phyloP scores from a whole-genome alignment of 2,797 vertebrate genomes.

The Martes flavigula region DNA sequence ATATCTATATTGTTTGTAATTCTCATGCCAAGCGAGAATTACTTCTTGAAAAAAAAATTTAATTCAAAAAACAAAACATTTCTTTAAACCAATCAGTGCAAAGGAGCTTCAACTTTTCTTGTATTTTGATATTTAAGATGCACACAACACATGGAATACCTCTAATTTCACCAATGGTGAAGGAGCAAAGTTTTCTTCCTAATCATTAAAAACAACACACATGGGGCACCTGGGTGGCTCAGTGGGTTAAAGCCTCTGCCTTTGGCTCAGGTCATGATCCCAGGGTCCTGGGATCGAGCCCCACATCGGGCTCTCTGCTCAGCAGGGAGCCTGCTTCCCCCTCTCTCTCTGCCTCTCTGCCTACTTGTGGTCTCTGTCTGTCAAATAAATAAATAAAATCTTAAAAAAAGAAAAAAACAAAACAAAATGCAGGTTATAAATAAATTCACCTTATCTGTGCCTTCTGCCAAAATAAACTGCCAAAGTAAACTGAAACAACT shows the following conservation, averaged over 20 bases:
- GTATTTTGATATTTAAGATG: not conserved
- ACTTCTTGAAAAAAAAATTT: not conserved
- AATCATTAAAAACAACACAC: not conserved
- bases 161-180: not conserved
- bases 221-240: too few relatives aligned
- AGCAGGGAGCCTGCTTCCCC: too few relatives aligned
- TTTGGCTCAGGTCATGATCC: too few relatives aligned
- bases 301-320: too few relatives aligned
- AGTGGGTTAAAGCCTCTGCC: too few relatives aligned
- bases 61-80: not conserved
- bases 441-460: not conserved
- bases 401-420: too few relatives aligned
- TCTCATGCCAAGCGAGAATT: not conserved
- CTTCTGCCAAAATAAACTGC: conserved; percentile 23
- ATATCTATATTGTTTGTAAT: not conserved
- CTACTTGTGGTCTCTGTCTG: too few relatives aligned
- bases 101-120: not conserved
- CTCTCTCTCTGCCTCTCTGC: too few relatives aligned
- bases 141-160: not conserved
- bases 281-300: too few relatives aligned
- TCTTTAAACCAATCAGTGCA: not conserved
- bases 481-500: not conserved
- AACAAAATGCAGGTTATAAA: conserved; percentile 19
- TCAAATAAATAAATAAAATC: too few relatives aligned
- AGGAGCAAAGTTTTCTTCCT: not conserved